Percentiles rank a stretch among this genome's conserved stretches.
Conservation (phyloP, 1,140 invertebrate species). For the Galleria mellonella region DNA sequence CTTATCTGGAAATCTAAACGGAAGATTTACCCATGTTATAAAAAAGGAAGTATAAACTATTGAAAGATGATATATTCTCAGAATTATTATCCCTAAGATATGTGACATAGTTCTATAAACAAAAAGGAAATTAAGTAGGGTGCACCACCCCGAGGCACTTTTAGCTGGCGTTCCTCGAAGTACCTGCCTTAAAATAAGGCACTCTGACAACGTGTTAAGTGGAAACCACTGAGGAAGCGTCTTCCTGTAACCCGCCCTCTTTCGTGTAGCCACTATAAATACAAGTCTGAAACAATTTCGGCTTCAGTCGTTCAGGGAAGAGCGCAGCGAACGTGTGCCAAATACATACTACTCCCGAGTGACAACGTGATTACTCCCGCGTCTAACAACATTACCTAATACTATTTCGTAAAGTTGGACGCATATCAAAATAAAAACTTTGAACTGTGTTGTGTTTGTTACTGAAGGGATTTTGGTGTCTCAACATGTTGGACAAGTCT, state of each 20-base stretch:
- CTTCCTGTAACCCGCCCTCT: conserved; percentile 59
- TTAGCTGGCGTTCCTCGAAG: conserved; percentile 64
- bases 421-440: conserved; percentile 3
- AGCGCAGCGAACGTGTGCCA: conserved; percentile 47
- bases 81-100: too few species aligned
- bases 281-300: conserved; percentile 37
- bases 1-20: too few species aligned
- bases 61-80: too few species aligned
- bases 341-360: conserved; percentile 27
- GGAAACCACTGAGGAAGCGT: conserved; percentile 44
- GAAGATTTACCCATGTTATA: too few species aligned
- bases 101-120: too few species aligned
- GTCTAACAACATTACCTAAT: conserved; percentile 27
- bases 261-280: conserved; percentile 53
- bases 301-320: conserved; percentile 63
- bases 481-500: conserved; percentile 61
- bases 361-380: conserved; percentile 45
- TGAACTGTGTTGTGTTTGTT: conserved; percentile 25
- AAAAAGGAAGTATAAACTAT: too few species aligned
- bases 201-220: conserved; percentile 51
- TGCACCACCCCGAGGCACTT: conserved; percentile 21
- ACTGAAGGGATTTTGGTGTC: conserved; percentile 9
- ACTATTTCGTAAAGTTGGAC: conserved; percentile 29
- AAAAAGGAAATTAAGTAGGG: conserved; percentile 11
- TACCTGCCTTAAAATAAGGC: conserved; percentile 43